Base-by-base conservation (phyloP, 2,113 vertebrate species). In the Pseudolaguvia tuberculata region DNA sequence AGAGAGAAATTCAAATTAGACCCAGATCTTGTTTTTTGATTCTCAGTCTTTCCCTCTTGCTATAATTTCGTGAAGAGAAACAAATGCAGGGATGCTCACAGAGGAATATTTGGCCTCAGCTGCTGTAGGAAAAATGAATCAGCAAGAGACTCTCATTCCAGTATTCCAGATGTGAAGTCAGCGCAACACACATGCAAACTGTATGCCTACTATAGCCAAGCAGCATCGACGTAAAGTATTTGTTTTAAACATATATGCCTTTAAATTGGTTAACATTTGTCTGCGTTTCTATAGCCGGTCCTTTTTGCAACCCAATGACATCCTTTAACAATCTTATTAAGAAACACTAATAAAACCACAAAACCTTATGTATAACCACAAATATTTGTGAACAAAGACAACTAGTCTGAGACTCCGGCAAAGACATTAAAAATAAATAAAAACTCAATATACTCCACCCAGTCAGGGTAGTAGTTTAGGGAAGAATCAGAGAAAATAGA, bases 141-240 rank as follows among this genome's bases (percentile, higher is more conserved):
- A 55, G 77, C 53, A 51, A 75, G 72, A 55, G 78, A 55, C 70
- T 77, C 75, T 69, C 62, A 58, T 55, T 80, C 45, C 48, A 79
- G 50, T 69, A 79, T 75, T 82, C 80, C 79, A 82, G 80, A 80
- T 82, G 78, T 80, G 78, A 68, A 78, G 42, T 29, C 9, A 75
- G 56, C 58, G 29, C 63, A 52, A 42, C 52, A 58, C 62, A 47
- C 12, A 75, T 25, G 69, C 65, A 79, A 47, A 75, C 58, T 65
- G 73, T 52, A 79, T 48, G 57, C 61, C 67, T 55, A 47, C 70
- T 21, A 74, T 21, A 53, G 20, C 58, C 17, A 29, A 62, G 47
- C 7, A 17, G 15, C 48, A 58, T 13, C 8, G 29, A 52, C 27
- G 21, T 23, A 3, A 52, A 29, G 31, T 20, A 25, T 47, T 17